phyloP scores from a whole-genome alignment of 1,140 invertebrate species.

The Steinernema feltiae region DNA sequence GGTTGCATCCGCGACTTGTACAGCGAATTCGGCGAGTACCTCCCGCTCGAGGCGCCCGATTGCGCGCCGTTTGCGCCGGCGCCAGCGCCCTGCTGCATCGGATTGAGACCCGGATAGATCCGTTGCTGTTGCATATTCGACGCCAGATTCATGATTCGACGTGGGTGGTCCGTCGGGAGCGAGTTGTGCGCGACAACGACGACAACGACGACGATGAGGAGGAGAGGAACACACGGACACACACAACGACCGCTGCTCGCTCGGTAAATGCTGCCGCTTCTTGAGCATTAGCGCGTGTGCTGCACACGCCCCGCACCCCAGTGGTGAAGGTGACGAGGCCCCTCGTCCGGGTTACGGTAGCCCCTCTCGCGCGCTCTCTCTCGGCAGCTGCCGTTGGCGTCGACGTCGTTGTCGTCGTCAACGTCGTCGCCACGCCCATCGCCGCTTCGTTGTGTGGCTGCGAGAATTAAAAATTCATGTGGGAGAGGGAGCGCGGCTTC shows the following conservation, averaged over 20 bases:
- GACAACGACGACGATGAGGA: too few species aligned
- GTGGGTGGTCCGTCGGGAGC: neutral
- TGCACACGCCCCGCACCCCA: neutral
- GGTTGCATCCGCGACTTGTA: conserved; percentile 4
- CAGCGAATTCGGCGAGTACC: neutral
- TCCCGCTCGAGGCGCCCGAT: too few species aligned
- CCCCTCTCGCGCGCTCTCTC: neutral
- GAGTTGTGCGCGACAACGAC: neutral
- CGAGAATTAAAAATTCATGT: conserved; percentile 2
- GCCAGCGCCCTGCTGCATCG: neutral
- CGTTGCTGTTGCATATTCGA: conserved; percentile 4
- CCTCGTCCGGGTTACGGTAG: conserved; percentile 9
- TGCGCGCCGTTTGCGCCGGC: neutral
- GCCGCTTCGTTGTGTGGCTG: neutral
- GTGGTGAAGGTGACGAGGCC: neutral
- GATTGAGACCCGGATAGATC: neutral
- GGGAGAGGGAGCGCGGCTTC: neutral
- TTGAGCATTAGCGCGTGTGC: neutral
- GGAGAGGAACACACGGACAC: too few species aligned
- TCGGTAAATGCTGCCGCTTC: neutral
- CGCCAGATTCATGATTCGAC: neutral
- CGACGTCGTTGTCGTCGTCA: neutral
- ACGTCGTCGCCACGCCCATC: neutral
- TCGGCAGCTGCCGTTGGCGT: neutral
- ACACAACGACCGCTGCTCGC: neutral